Base-by-base conservation (phyloP, 2,113 vertebrate genomes). In the Ascaphus truei region DNA sequence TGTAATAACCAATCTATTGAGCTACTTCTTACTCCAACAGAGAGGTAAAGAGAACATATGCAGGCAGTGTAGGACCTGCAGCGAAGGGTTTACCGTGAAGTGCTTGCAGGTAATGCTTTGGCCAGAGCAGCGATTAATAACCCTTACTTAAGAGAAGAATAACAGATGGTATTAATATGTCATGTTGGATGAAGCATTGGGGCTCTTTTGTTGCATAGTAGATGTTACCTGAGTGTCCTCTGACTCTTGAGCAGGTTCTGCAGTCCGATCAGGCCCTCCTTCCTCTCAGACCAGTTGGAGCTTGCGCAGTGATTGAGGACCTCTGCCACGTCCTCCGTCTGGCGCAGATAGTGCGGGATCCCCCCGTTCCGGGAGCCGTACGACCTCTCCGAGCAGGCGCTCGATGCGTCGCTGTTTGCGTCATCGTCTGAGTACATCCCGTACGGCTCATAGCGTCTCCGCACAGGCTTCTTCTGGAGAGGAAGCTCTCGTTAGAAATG, bases 231-330 rank as follows among this genome's bases (percentile, higher is more conserved):
- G 67, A 99, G 88, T 3, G 96, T 95, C 34, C 96, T 87, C 15
- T 99, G 97, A 83, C 95, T 98, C 83, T 98, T 98, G 71, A 99
- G 85, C 13, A 99, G 88, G 71, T 98, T 99, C 80, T 98, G 97
- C 72, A 99, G 86, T 30, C 96, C 97, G 71, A 99, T 87, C 20
- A 99, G 91, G 1, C 97, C 97, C 73, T 99, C 97, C 65, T 98
- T 99, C 81, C 97, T 92, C 79, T 99, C 97, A 1, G 96, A 96
- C 96, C 97, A 99, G 84, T 98, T 99, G 79, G 96, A 95, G 82
- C 96, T 98, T 71, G 96, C 97, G 16, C 97, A 99, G 84, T 97
- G 97, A 83, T 99, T 99, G 27, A 99, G 88, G 68, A 99, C 95
- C 82, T 99, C 97, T 0, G 96, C 97, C 72, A 99, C 97, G 1